phyloP scores from a whole-genome alignment of 2,113 vertebrate species.

The Melierax canorus region DNA sequence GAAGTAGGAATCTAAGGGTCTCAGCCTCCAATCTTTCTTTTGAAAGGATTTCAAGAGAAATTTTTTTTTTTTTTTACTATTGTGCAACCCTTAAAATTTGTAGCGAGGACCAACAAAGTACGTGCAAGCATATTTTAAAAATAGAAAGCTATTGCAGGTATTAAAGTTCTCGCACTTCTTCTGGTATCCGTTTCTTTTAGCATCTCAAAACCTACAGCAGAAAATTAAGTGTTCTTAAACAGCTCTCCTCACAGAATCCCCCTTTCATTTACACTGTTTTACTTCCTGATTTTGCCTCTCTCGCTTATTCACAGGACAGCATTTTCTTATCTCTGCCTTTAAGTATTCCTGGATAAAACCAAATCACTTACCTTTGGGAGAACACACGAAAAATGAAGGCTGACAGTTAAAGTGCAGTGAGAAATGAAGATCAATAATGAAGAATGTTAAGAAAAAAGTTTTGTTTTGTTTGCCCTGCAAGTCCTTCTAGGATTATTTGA shows the following conservation, averaged over 20 bases:
- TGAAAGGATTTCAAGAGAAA: not conserved
- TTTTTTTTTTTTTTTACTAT: not conserved
- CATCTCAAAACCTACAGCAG: not conserved
- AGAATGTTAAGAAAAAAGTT: not conserved
- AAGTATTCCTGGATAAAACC: not conserved
- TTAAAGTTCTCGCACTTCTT: not conserved
- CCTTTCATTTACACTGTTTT: not conserved
- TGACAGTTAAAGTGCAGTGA: not conserved
- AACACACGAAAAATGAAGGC: not conserved
- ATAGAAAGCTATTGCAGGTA: not conserved
- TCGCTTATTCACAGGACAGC: not conserved
- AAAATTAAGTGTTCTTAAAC: not conserved
- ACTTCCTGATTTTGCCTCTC: not conserved
- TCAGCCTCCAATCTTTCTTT: not conserved
- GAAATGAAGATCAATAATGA: not conserved
- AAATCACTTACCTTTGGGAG: not conserved
- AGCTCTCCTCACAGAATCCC: not conserved
- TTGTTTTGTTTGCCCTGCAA: not conserved
- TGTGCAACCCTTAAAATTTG: not conserved
- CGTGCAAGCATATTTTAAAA: not conserved
- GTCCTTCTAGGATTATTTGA: not conserved
- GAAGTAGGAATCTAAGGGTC: not conserved
- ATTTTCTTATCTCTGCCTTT: not conserved
- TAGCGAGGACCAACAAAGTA: not conserved
- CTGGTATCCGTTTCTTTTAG: accelerated